A percentile compares a stretch with the other conserved stretches of the same genome.
Conservation (phyloP, 2,113 vertebrate genomes). For the Oncorhynchus clarkii region DNA sequence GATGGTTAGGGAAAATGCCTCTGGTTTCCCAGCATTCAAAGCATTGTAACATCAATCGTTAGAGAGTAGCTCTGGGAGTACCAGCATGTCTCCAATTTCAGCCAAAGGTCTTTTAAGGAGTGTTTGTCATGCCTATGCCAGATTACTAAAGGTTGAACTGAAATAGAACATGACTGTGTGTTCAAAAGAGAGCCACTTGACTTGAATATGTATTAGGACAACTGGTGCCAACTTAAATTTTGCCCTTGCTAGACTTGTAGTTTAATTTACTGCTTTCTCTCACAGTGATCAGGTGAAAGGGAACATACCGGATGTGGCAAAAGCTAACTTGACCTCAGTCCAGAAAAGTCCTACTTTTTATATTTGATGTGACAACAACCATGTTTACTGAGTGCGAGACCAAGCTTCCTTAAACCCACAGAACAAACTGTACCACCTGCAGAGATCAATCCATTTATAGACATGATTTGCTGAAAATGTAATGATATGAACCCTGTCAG, state of each 20-base stretch:
- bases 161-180: slow-evolving; percentile 3
- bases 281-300: neutral
- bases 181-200: neutral
- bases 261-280: too few relatives aligned
- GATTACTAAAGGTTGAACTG: neutral
- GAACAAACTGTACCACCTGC: neutral
- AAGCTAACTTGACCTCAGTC: neutral
- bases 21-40: neutral
- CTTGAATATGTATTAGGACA: neutral
- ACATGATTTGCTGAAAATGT: too few relatives aligned
- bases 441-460: neutral
- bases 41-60: neutral
- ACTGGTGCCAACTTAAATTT: neutral
- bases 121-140: neutral
- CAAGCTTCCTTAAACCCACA: neutral
- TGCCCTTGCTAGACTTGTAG: too few relatives aligned
- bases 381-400: too few relatives aligned
- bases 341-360: neutral
- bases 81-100: neutral
- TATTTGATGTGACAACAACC: neutral
- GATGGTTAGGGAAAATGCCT: too few relatives aligned
- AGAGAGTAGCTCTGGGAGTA: neutral
- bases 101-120: neutral
- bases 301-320: neutral
- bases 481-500: too few relatives aligned